Percentiles rank a stretch among this genome's conserved stretches.
phyloP scores from a whole-genome alignment of 2,797 vertebrate genomes.

The Syngnathus acus region DNA sequence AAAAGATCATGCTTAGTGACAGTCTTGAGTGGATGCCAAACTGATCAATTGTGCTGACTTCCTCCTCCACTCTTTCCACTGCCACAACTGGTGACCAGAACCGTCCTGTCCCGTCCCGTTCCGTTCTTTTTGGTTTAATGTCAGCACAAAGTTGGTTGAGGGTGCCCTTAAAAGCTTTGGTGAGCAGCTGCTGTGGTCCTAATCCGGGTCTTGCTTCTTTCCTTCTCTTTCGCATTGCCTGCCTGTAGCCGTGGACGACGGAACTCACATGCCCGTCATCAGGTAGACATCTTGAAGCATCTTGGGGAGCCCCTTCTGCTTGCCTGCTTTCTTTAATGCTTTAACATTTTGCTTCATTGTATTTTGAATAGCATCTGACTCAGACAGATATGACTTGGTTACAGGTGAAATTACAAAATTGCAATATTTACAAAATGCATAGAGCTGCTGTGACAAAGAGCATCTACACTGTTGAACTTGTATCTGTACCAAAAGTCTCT shows the following conservation, averaged over 20 bases:
- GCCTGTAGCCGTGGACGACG: slow-evolving; percentile 91
- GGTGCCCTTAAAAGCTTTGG: slow-evolving; percentile 42
- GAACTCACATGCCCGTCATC: slow-evolving; percentile 95
- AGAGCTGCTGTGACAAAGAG: neutral
- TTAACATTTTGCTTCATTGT: slow-evolving; percentile 6
- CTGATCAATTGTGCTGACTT: slow-evolving; percentile 34
- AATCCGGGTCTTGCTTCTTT: slow-evolving; percentile 58
- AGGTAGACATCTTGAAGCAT: slow-evolving; percentile 76
- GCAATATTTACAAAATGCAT: too few relatives aligned
- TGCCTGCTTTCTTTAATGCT: slow-evolving; percentile 22
- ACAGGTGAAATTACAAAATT: neutral
- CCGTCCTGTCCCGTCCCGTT: slow-evolving; percentile 20
- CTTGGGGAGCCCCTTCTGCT: slow-evolving; percentile 35
- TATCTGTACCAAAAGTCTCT: too few relatives aligned
- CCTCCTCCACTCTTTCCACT: slow-evolving; percentile 27
- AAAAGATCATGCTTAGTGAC: slow-evolving; percentile 42
- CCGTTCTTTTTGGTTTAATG: slow-evolving; percentile 28
- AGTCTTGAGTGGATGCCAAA: slow-evolving; percentile 35
- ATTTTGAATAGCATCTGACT: slow-evolving; percentile 35
- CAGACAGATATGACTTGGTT: slow-evolving; percentile 3
- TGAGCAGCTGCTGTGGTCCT: slow-evolving; percentile 56
- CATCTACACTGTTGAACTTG: too few relatives aligned
- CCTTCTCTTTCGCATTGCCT: slow-evolving; percentile 48
- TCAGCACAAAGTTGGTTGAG: slow-evolving; percentile 28
- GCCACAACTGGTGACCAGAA: slow-evolving; percentile 28